Conservation (phyloP, 1,140 invertebrate genomes). For the Rhagoletis zephyria region DNA sequence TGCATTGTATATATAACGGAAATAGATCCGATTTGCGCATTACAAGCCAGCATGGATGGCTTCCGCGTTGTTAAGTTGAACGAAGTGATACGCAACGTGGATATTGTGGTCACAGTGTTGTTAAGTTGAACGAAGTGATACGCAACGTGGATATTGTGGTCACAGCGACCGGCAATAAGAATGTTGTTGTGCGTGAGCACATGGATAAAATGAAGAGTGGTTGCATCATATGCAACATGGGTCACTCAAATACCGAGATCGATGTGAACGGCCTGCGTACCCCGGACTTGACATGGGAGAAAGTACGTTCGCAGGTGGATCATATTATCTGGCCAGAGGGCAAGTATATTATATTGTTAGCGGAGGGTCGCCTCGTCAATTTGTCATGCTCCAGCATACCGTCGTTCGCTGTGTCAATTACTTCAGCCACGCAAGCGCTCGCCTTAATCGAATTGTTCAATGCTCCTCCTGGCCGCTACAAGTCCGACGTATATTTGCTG, state of each 20-base stretch:
- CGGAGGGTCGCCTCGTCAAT: conserved; percentile 95
- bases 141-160: conserved; percentile 94
- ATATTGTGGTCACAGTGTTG: conserved; percentile 95
- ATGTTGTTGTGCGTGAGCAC: conserved; percentile 93
- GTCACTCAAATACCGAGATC: conserved; percentile 97
- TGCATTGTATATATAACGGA: conserved; percentile 96
- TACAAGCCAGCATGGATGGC: conserved; percentile 98
- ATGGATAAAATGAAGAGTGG: conserved; percentile 98
- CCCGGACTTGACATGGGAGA: conserved; percentile 96
- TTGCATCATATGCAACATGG: conserved; percentile 98
- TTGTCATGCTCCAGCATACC: conserved; percentile 97
- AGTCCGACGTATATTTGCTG: conserved; percentile 96
- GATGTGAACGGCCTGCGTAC: conserved; percentile 95
- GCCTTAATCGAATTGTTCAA: conserved; percentile 97
- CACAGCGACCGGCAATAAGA: conserved; percentile 97
- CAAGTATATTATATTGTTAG: conserved; percentile 91
- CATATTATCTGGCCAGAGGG: conserved; percentile 97
- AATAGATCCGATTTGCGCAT: conserved; percentile 97
- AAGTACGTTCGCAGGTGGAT: conserved; percentile 96
- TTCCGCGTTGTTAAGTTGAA: conserved; percentile 96
- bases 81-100: conserved; percentile 85
- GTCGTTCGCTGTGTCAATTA: conserved; percentile 96
- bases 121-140: conserved; percentile 88
- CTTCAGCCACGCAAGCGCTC: conserved; percentile 93
- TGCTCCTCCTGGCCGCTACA: conserved; percentile 93